phyloP scores from a whole-genome alignment of 2,888 invertebrate species.

The Conchocele bisecta region DNA sequence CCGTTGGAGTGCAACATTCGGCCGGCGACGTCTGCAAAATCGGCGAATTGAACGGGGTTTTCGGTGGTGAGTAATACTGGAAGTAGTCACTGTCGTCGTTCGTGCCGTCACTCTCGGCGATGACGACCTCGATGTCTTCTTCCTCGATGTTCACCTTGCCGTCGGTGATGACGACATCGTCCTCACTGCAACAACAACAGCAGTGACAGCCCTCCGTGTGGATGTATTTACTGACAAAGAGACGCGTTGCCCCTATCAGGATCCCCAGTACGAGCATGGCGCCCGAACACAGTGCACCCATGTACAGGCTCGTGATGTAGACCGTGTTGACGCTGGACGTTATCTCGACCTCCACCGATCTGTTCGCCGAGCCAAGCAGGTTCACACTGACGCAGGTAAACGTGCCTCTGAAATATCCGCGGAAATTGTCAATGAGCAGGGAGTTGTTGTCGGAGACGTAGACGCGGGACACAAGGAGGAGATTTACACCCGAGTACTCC shows the following conservation, averaged over 20 bases:
- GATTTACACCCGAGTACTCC: slow-evolving; percentile 28
- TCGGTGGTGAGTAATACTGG: slow-evolving; percentile 53
- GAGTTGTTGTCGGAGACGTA: slow-evolving; percentile 52
- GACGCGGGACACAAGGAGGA: slow-evolving; percentile 47
- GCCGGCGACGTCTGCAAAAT: slow-evolving; percentile 57
- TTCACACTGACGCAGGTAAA: slow-evolving; percentile 73
- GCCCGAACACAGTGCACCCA: slow-evolving; percentile 62
- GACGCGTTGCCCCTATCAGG: slow-evolving; percentile 64
- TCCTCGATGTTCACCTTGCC: slow-evolving; percentile 36
- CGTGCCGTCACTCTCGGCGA: slow-evolving; percentile 18
- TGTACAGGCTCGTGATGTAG: slow-evolving; percentile 61
- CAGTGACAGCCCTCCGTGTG: slow-evolving; percentile 53
- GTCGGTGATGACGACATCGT: slow-evolving; percentile 23
- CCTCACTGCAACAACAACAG: slow-evolving; percentile 48
- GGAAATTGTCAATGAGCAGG: slow-evolving; percentile 65
- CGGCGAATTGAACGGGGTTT: slow-evolving; percentile 64
- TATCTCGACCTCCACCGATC: slow-evolving; percentile 56
- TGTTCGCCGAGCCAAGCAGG: slow-evolving; percentile 62
- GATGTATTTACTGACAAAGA: slow-evolving; percentile 53
- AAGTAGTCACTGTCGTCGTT: slow-evolving; percentile 45
- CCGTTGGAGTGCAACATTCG: slow-evolving; percentile 62
- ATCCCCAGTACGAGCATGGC: slow-evolving; percentile 64
- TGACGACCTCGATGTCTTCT: slow-evolving; percentile 45
- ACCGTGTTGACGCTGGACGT: slow-evolving; percentile 39
- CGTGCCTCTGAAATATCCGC: slow-evolving; percentile 71